Base-by-base conservation (phyloP, 2,113 vertebrate species). In the Microcebus ravelobensis region DNA sequence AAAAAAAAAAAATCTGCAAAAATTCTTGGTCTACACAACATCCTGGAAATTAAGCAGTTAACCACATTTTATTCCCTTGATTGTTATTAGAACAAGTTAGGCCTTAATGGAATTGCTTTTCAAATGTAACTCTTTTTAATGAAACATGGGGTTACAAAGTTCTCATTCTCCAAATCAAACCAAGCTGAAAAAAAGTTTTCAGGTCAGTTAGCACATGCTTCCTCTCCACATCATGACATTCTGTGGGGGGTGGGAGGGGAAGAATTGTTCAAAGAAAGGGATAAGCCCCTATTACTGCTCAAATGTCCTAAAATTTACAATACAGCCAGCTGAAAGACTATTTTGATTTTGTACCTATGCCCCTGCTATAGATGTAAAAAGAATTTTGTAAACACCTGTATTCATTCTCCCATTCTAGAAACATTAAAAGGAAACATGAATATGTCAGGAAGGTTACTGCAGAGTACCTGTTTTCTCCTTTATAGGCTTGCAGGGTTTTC, bases 111-210 rank as follows among this genome's bases (percentile, higher is more conserved):
- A 85, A 82, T 91, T 94, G 55, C 74, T 95, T 97, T 96, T 92
- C 83, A 77, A 95, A 68, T 87, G 50, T 94, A 83, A 94, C 63
- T 81, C 57, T 77, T 92, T 94, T 91, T 89, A 95, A 89, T 93
- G 94, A 96, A 96, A 96, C 52, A 13, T 20, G 88, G 81, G 74
- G 55, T 92, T 92, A 74, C 87, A 95, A 95, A 93, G 87, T 90
- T 96, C 87, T 94, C 55, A 90, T 96, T 97, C 91, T 98, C 91
- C 71, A 95, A 94, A 96, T 91, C 87, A 96, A 97, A 61, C 59
- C 86, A 96, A 97, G 96, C 95, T 97, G 96, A 95, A 96, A 52
- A 88, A 59, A 63, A 82, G 14, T 36, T 85, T 97, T 71, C 17
- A 34, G 96, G 92, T 97, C 97, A 97, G 45, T 96, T 83, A 96